A percentile compares a stretch with the other conserved stretches of the same genome.
phyloP scores from a whole-genome alignment of 2,888 invertebrate genomes.

The Meteorus colon region DNA sequence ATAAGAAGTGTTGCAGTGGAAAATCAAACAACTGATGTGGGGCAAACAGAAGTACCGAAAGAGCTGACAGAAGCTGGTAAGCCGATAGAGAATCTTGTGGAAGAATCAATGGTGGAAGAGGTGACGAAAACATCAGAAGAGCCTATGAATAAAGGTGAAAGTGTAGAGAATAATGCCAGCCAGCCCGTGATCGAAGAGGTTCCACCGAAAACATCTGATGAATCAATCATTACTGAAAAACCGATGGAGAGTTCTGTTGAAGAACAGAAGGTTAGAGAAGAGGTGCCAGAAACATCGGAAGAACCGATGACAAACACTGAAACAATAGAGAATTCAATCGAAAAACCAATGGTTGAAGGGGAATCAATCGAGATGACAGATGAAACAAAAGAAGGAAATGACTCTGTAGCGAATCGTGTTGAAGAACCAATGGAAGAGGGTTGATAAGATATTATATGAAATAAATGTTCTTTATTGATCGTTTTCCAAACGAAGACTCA shows the following conservation, averaged over 20 bases:
- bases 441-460: conserved; percentile 28
- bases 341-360: neutral
- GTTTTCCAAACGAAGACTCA: neutral
- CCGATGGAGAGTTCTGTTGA: too few species aligned
- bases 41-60: neutral
- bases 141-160: too few species aligned
- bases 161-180: too few species aligned
- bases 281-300: neutral
- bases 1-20: neutral
- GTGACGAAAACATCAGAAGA: too few species aligned
- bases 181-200: too few species aligned
- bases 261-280: neutral
- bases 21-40: conserved; percentile 9
- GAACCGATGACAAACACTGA: conserved; percentile 36
- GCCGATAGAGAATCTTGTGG: conserved; percentile 22
- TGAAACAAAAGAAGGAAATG: neutral
- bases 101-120: conserved; percentile 55
- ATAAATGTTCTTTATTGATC: neutral
- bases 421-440: conserved; percentile 62
- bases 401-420: conserved; percentile 63
- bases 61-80: conserved; percentile 34
- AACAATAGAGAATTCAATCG: conserved; percentile 20
- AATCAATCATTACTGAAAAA: too few species aligned
- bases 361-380: conserved; percentile 14
- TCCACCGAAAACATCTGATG: too few species aligned